Evolutionary conservation across 2,113 vertebrate species (phyloP).

Genomic region (Chloebia gouldiae): DNA sequence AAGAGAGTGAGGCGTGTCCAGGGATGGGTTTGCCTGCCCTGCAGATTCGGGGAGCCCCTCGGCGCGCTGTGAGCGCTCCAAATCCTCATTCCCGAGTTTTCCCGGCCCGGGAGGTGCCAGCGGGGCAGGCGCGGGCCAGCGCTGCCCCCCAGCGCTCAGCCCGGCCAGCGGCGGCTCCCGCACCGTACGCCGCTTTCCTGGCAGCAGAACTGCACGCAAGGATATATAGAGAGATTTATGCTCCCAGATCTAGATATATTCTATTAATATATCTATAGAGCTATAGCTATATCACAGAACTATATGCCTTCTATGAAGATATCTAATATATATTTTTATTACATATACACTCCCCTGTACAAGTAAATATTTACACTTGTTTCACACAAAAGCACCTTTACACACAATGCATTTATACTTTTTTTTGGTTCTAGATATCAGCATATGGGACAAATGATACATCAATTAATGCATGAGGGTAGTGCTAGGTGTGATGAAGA

Average conservation of each 20-base stretch:
- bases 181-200: accelerated
- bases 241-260: background rate
- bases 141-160: constrained; percentile 45
- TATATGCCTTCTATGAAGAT: background rate
- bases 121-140: background rate
- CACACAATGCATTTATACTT: background rate
- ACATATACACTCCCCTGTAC: accelerated
- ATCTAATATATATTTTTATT: accelerated
- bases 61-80: accelerated
- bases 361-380: background rate
- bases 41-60: background rate
- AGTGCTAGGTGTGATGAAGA: background rate
- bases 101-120: accelerated
- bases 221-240: accelerated
- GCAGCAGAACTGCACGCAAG: accelerated
- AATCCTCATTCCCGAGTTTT: accelerated
- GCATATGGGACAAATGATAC: background rate
- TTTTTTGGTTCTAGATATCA: background rate
- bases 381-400: background rate
- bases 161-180: background rate
- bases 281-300: too few species aligned
- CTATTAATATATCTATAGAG: background rate
- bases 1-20: background rate
- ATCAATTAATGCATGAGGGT: background rate
- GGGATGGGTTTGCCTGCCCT: background rate